Evolutionary conservation across 2,113 vertebrate genomes (phyloP).

Genomic region (Acanthochromis polyacanthus): DNA sequence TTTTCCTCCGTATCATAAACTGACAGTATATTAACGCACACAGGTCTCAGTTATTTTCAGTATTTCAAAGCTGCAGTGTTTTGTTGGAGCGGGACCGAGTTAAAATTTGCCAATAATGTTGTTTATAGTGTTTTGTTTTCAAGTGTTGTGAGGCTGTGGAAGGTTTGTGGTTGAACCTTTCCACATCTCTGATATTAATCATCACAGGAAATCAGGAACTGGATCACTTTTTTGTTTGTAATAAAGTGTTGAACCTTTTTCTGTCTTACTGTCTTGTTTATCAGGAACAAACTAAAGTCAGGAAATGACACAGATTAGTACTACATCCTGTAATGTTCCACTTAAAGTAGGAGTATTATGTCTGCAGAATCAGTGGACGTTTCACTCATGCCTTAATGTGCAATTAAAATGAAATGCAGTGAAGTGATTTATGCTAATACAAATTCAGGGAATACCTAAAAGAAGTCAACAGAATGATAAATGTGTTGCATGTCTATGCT

Average conservation of each 20-base stretch:
- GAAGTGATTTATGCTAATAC: no score
- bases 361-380: no score
- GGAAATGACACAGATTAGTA: background rate
- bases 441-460: no score
- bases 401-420: no score
- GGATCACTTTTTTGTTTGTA: constrained; percentile 55
- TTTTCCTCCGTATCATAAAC: constrained; percentile 14
- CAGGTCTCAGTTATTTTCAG: background rate
- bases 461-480: no score
- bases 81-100: background rate
- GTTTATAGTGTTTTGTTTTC: constrained; percentile 21
- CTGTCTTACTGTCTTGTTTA: background rate
- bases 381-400: no score
- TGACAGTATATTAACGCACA: constrained; percentile 1
- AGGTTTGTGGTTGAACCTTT: background rate
- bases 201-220: constrained; percentile 37
- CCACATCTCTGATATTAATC: constrained; percentile 18
- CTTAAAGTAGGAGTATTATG: no score
- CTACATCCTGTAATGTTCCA: no score
- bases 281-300: background rate
- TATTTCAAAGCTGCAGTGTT: constrained; percentile 34
- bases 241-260: constrained; percentile 64
- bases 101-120: constrained; percentile 20
- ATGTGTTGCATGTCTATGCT: no score
- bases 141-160: constrained; percentile 26